Percentiles rank a stretch among this genome's conserved stretches.
phyloP scores from a whole-genome alignment of 2,797 vertebrate genomes.

The Micropoecilia bifurca region DNA sequence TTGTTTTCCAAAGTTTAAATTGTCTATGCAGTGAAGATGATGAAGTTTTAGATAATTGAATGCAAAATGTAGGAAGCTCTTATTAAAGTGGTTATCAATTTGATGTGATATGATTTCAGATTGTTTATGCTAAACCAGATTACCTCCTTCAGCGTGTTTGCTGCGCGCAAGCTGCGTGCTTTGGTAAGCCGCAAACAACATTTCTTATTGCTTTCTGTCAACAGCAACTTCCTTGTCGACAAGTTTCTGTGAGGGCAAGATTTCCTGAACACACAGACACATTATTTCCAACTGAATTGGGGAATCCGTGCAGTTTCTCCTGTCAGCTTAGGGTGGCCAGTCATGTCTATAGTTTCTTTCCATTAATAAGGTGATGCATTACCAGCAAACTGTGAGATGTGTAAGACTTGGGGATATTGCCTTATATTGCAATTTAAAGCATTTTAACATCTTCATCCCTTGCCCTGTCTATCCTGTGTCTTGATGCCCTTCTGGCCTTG shows the following conservation, averaged over 20 bases:
- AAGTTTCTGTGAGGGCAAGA: background rate
- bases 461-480: background rate
- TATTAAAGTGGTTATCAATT: background rate
- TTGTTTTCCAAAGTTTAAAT: background rate
- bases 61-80: background rate
- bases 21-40: background rate
- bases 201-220: background rate
- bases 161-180: background rate
- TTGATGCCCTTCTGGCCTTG: slow-evolving; percentile 8
- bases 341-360: background rate
- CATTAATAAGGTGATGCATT: background rate
- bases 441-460: background rate
- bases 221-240: background rate
- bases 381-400: background rate
- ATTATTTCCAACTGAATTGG: background rate
- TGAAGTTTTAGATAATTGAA: background rate
- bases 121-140: background rate
- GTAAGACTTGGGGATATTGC: background rate
- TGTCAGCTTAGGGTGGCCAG: background rate
- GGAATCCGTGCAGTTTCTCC: background rate
- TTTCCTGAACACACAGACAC: background rate
- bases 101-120: background rate
- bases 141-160: background rate
- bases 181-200: background rate
- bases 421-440: background rate